phyloP scores from a whole-genome alignment of 2,797 vertebrate genomes.

The Spatula clypeata region DNA sequence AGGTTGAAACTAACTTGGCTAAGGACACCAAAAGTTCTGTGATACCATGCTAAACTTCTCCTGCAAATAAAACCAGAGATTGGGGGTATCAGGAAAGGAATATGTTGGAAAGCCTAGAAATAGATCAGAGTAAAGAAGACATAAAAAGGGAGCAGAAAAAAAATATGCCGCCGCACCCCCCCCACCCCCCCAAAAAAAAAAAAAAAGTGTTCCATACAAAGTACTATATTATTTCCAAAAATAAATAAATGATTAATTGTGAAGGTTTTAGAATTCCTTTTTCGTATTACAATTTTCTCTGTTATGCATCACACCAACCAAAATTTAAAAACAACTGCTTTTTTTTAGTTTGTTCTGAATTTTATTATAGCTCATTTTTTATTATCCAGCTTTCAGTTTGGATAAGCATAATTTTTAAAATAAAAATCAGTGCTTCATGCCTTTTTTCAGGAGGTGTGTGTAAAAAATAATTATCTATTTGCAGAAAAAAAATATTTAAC shows the following conservation, averaged over 20 bases:
- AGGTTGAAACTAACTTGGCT: background rate
- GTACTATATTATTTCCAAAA: background rate
- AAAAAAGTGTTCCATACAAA: background rate
- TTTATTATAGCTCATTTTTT: background rate
- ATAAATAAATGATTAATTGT: background rate
- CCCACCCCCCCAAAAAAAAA: background rate
- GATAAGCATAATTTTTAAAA: background rate
- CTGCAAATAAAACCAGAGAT: background rate
- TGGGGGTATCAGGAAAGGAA: background rate
- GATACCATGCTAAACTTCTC: background rate
- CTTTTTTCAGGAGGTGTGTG: background rate
- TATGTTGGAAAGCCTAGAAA: conserved; percentile 1
- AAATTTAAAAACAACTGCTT: background rate
- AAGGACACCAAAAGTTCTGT: background rate
- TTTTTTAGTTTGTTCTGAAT: background rate
- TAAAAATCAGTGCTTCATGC: background rate
- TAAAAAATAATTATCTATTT: background rate
- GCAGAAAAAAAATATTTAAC: background rate
- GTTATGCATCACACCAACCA: background rate
- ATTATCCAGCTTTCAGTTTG: background rate
- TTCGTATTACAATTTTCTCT: background rate
- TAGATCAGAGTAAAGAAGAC: background rate
- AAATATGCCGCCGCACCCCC: background rate
- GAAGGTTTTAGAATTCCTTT: background rate
- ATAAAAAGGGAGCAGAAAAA: background rate